Base-by-base conservation (phyloP, 2,113 vertebrate species). In the Epinephelus fuscoguttatus region DNA sequence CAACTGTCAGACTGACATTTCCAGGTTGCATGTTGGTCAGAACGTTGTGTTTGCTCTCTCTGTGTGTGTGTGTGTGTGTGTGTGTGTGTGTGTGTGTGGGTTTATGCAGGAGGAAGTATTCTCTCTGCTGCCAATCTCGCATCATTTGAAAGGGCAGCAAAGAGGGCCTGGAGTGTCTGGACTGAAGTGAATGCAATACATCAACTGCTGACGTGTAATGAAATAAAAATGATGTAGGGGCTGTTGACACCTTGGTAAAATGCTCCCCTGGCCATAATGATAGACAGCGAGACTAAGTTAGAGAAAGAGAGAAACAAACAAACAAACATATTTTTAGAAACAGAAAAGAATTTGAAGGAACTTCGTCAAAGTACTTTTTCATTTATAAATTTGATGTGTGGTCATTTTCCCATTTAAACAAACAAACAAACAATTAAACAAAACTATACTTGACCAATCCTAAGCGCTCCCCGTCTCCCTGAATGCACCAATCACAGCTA, bases 141-240 rank as follows among this genome's bases (percentile, higher is more conserved):
- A 73, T 71, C 17, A 19, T 88, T 86, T 86, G 27, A 88, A 83
- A 87, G 78, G 70, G 79, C 84, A 89, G 33, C 75, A 49, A 81
- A 75, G 56, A 80, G 56, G 74, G 74, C 84, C 69, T 27, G 25
- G 60, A 79, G 88, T 84, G 85, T 85, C 80, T 79, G 63, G 30
- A 70, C 63, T 55, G 23, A 75, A 77, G 77, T 80, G 69, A 88
- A 75, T 64, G 69, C 70, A 86, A 90, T 92, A 87, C 78, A 93
- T 90, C 84, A 88, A 69, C 55, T 19, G 27, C 49, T 82, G 83
- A 85, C 56, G 4, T 79, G 59, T 80, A 83, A 86, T 84, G 50
- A 83, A 91, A 89, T 84, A 84, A 86, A 90, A 88, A 88, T 70
- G 79, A 86, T 74, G 70, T 74, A 72, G 71, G 49, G 70, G 84